Base-by-base conservation (phyloP, 2,888 invertebrate genomes). In the Graphium colonna region DNA sequence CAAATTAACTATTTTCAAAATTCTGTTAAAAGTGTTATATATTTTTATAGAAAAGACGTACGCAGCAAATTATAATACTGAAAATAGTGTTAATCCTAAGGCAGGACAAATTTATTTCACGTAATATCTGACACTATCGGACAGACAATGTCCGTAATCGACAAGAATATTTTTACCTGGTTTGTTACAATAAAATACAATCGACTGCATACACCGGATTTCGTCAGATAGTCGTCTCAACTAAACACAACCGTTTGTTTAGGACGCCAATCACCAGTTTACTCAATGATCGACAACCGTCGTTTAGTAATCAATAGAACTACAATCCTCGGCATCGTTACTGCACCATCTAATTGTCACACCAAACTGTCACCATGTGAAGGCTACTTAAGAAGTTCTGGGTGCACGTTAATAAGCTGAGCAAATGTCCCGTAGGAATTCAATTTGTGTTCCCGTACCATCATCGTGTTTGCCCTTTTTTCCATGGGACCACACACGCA, bases 331-430 rank as follows among this genome's bases (percentile, higher is more conserved):
- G 48, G 49, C 49, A 42, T 17, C 4, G 3, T 53, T 53, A 53
- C 44, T 41, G 7, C 36, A 21, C 44, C 28, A 40, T 18, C 40
- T 53, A 53, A 53, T 53, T 13, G 44, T 13, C 10, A 12, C 10
- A 12, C 21, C 49, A 53, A 53, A 53, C 53, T 48, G 36, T 33
- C 53, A 53, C 44, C 46, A 43, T 12, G 48, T 10, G 33, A 4
- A 18, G 31, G 77, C 79, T 79, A 76, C 77, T 72, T 78, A 75
- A 78, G 79, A 73, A 77, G 79, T 73, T 69, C 65, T 55, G 62
- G 61, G 64, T 60, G 56, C 63, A 50, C 59, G 61, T 71, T 69
- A 71, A 73, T 70, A 64, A 65, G 64, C 69, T 68, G 65, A 63
- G 64, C 69, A 74, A 77, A 77, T 69, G 51, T 48, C 55, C 58